phyloP scores from a whole-genome alignment of 2,797 vertebrate species.

The Poecilia picta region DNA sequence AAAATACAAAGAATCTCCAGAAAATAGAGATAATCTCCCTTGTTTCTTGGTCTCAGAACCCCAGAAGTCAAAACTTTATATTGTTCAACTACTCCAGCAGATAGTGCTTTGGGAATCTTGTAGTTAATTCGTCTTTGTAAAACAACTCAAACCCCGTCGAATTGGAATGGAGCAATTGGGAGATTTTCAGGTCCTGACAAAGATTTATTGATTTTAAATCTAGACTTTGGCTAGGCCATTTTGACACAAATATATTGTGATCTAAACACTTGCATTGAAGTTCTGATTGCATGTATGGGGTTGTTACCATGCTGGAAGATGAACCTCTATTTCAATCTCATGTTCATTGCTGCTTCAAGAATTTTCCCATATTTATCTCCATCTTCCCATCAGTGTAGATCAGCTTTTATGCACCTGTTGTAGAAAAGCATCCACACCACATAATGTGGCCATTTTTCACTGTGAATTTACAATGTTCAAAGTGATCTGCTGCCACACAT shows the following conservation, averaged over 20 bases:
- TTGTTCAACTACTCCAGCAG: constrained; percentile 69
- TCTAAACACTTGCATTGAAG: neutral
- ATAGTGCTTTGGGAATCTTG: constrained; percentile 15
- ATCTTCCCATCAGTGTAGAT: neutral
- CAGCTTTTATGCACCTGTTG: neutral
- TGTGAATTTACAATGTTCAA: neutral
- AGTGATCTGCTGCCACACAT: neutral
- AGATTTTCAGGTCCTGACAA: neutral
- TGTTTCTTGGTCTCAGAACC: constrained; percentile 60
- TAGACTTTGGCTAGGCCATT: neutral
- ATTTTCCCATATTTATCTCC: neutral
- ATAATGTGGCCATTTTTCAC: neutral
- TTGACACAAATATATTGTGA: neutral
- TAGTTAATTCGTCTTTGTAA: neutral
- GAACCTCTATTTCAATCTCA: neutral
- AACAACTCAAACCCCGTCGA: neutral
- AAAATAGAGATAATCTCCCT: constrained; percentile 63
- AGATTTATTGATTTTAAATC: neutral
- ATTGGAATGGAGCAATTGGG: neutral
- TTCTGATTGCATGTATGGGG: neutral
- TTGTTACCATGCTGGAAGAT: neutral
- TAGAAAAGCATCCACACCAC: neutral
- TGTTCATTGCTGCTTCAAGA: neutral
- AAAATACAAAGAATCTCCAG: constrained; percentile 59
- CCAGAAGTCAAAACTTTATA: constrained; percentile 71